Evolutionary conservation across 2,888 invertebrate species (phyloP).

Genomic region (Drosophila leonis): DNA sequence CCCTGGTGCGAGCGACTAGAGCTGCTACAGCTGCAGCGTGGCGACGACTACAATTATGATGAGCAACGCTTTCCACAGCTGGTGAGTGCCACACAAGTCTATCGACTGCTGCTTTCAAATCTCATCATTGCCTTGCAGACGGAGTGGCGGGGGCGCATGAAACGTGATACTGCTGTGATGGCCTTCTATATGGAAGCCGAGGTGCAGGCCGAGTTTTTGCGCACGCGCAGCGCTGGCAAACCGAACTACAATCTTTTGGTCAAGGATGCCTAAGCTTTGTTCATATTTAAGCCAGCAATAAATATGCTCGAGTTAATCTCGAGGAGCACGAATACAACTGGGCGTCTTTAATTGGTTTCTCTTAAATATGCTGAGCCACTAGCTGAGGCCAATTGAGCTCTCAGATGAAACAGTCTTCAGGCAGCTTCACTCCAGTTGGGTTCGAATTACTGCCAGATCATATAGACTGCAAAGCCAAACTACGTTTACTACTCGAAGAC

Average conservation of each 20-base stretch:
- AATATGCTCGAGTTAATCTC: constrained; percentile 21
- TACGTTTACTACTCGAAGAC: too few species aligned
- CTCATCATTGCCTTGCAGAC: constrained; percentile 85
- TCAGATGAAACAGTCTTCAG: too few species aligned
- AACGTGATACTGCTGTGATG: constrained; percentile 90
- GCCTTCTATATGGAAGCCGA: constrained; percentile 89
- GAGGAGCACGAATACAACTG: neutral
- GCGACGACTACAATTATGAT: constrained; percentile 86
- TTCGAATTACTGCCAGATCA: too few species aligned
- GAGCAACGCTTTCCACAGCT: constrained; percentile 64
- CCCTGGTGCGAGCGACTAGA: constrained; percentile 91
- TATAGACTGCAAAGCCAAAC: too few species aligned
- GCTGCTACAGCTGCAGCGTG: constrained; percentile 88
- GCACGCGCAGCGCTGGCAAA: constrained; percentile 89
- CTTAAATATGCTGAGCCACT: too few species aligned
- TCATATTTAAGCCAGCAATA: constrained; percentile 42
- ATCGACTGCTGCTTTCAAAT: neutral
- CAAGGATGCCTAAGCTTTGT: constrained; percentile 57
- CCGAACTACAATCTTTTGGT: constrained; percentile 86
- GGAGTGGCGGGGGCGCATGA: constrained; percentile 91
- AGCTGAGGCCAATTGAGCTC: too few species aligned
- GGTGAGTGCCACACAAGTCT: constrained; percentile 44
- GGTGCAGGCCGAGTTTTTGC: constrained; percentile 90
- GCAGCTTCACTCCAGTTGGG: too few species aligned
- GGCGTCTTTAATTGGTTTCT: too few species aligned